A percentile compares a stretch with the other conserved stretches of the same genome.
Evolutionary conservation across 1,140 invertebrate species (phyloP).

Genomic region (Aphaenogaster ashmeadi): DNA sequence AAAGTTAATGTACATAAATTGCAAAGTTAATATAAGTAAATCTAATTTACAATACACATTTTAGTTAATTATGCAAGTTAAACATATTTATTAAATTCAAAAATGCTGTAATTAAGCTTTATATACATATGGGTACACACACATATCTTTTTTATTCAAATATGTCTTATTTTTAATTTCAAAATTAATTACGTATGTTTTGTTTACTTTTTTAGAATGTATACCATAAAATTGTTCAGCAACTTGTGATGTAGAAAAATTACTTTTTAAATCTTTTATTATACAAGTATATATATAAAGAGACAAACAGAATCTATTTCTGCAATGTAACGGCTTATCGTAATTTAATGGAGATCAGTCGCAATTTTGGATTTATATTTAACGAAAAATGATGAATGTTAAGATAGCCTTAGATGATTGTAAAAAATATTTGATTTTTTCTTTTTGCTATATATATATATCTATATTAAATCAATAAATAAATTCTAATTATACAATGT

Average conservation of each 20-base stretch:
- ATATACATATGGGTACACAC: neutral
- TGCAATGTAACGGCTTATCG: neutral
- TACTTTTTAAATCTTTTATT: conserved; percentile 12
- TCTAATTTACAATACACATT: neutral
- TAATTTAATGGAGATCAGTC: neutral
- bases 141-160: neutral
- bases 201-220: neutral
- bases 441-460: conserved; percentile 5
- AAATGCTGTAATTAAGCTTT: neutral
- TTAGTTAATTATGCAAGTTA: conserved; percentile 18
- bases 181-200: neutral
- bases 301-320: neutral
- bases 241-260: neutral
- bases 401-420: neutral
- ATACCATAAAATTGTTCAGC: neutral
- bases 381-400: conserved; percentile 31
- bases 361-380: neutral
- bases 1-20: neutral
- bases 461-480: neutral
- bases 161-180: neutral
- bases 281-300: neutral
- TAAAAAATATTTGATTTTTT: neutral
- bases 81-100: neutral
- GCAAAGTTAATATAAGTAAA: neutral
- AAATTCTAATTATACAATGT: conserved; percentile 14